Base-by-base conservation (phyloP, 2,797 vertebrate genomes). In the Morus bassanus region DNA sequence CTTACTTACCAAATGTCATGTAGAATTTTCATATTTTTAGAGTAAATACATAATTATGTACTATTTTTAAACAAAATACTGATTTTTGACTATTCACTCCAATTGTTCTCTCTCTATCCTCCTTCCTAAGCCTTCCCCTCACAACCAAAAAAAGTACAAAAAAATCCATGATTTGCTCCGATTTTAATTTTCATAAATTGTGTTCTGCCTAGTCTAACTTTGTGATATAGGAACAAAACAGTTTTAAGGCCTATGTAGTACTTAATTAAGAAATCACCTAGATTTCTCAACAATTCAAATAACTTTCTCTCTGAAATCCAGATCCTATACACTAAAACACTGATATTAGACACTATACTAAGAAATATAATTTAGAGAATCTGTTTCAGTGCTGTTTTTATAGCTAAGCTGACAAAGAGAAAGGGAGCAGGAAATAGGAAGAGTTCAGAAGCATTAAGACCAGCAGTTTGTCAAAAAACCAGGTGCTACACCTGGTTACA, bases 1-100 rank as follows among this genome's bases (percentile, higher is more conserved):
- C 92, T 94, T 95, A 59, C 82, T 94, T 95, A 86, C 82, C 30
- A 88, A 95, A 86, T 68, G 33, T 25, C 50, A 96, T 92, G 88
- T 89, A 92, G 65, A 88, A 91, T 91, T 94, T 75, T 68, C 82
- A 61, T 90, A 93, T 95, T 96, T 96, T 96, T 96, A 91, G 94
- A 89, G 59, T 93, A 92, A 82, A 93, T 75, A 78, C 56, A 94
- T 94, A 93, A 96, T 95, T 88, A 95, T 35, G 22, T 65, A 57
- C 79, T 92, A 91, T 94, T 95, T 97, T 93, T 83, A 93, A 75
- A 88, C 37, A 89, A 89, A 89, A 93, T 68, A 89, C 51, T 89
- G 59, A 65, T 88, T 94, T 97, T 83, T 95, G 12, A 86, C 69
- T 86, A 88, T 88, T 95, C 83, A 80, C 35, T 78, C 45, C 45